Evolutionary conservation across 37 sponge, comb jelly and placozoan genomes (phyloP).

Genomic region (Dysidea cf. avara): DNA sequence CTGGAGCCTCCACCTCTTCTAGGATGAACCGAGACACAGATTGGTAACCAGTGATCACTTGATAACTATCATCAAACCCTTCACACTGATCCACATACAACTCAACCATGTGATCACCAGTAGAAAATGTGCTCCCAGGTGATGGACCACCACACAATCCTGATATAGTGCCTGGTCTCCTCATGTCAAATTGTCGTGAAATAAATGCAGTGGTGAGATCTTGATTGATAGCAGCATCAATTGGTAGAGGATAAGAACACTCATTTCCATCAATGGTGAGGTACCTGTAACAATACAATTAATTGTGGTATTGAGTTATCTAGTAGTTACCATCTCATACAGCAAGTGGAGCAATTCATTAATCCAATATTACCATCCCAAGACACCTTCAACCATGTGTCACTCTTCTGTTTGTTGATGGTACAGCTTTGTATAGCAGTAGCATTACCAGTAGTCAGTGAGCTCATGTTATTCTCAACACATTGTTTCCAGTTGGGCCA

Average conservation of each 20-base stretch:
- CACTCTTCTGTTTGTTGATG: slow-evolving; percentile 28
- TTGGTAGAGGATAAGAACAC: slow-evolving; percentile 46
- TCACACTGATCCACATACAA: slow-evolving; percentile 40
- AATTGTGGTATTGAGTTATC: too few species aligned
- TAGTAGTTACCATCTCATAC: slow-evolving; percentile 68
- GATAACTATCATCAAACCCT: too few species aligned
- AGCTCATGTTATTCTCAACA: not conserved
- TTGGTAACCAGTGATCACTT: too few species aligned
- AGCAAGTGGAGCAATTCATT: slow-evolving; percentile 44
- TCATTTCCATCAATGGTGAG: too few species aligned
- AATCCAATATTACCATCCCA: slow-evolving; percentile 54
- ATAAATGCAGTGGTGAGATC: slow-evolving; percentile 4
- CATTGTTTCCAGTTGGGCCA: slow-evolving; percentile 43
- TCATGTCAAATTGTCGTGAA: slow-evolving; percentile 10
- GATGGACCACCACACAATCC: slow-evolving; percentile 41
- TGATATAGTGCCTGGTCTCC: slow-evolving; percentile 30
- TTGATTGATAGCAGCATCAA: slow-evolving; percentile 49
- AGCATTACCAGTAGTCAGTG: not conserved
- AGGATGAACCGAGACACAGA: too few species aligned
- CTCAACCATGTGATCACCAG: slow-evolving; percentile 10
- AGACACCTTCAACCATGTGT: slow-evolving; percentile 39
- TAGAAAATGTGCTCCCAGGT: not conserved
- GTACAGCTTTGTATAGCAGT: slow-evolving; percentile 19
- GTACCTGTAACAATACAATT: too few species aligned
- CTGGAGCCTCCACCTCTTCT: too few species aligned